Conservation (phyloP, 2,113 vertebrate species). For the Oxygymnocypris stewartii region DNA sequence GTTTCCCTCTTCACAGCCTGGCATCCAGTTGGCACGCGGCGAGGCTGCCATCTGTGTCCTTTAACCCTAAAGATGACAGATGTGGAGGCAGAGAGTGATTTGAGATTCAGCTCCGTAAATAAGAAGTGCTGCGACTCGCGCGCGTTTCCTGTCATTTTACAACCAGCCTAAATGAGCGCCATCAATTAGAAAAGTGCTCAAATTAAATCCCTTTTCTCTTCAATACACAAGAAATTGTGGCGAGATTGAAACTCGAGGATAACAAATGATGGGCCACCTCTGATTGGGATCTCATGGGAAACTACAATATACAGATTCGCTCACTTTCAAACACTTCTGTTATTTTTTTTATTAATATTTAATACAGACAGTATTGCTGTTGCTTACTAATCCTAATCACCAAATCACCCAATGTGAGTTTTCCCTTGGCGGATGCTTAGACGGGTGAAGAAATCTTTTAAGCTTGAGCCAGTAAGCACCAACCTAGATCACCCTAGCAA, state of each 20-base stretch:
- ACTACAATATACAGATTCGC: background rate
- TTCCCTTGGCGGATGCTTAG: background rate
- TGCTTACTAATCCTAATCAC: background rate
- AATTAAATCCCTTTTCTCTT: constrained; percentile 58
- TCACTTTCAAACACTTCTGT: background rate
- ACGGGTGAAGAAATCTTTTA: background rate
- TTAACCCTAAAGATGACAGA: constrained; percentile 62
- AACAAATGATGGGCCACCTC: constrained; percentile 36
- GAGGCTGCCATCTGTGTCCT: constrained; percentile 59
- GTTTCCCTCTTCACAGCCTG: constrained; percentile 56
- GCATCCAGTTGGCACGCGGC: constrained; percentile 51
- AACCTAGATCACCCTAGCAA: background rate
- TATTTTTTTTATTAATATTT: background rate
- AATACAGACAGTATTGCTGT: background rate
- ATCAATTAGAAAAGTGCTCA: constrained; percentile 56
- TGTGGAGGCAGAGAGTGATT: constrained; percentile 56
- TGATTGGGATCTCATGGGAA: constrained; percentile 7
- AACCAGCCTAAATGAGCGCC: constrained; percentile 53
- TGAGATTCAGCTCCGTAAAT: constrained; percentile 53
- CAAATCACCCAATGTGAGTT: background rate
- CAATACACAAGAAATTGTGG: constrained; percentile 43
- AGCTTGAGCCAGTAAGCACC: background rate
- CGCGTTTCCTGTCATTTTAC: constrained; percentile 56
- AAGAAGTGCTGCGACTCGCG: constrained; percentile 49
- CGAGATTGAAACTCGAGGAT: constrained; percentile 46